Conservation (phyloP, 1,140 invertebrate species). For the Halyomorpha halys region DNA sequence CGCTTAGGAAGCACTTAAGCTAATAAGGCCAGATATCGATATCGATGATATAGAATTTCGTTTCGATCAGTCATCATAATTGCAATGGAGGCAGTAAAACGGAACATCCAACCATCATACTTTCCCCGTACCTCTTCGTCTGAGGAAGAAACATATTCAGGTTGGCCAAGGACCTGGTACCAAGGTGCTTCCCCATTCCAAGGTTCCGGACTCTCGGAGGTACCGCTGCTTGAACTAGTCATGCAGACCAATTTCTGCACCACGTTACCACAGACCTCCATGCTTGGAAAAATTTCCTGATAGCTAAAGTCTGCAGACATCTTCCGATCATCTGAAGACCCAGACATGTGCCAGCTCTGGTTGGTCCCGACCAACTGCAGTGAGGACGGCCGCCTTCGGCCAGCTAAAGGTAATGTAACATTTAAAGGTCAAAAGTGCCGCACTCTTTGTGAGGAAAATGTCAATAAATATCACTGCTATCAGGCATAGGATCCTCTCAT, state of each 20-base stretch:
- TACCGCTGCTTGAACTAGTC: not conserved
- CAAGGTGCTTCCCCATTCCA: slow-evolving; percentile 22
- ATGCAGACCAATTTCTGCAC: slow-evolving; percentile 28
- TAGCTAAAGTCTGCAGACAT: not conserved
- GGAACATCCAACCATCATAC: no score
- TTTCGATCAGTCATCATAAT: no score
- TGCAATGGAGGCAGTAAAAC: no score
- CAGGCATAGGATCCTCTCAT: not conserved
- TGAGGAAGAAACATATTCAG: slow-evolving; percentile 2
- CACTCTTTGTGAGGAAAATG: slow-evolving; percentile 13
- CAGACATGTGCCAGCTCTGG: not conserved
- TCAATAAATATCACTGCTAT: not conserved
- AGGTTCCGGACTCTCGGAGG: slow-evolving; percentile 12
- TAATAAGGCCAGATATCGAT: no score
- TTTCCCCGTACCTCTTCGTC: not conserved
- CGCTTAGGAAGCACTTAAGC: no score
- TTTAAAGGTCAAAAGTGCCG: slow-evolving; percentile 28
- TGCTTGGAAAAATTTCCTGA: not conserved
- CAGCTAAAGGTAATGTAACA: slow-evolving; percentile 20
- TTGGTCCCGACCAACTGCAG: not conserved
- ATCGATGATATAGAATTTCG: no score
- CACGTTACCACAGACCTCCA: slow-evolving; percentile 27
- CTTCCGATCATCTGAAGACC: not conserved
- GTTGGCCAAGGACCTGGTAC: slow-evolving; percentile 18
- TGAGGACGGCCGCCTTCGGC: not conserved